A percentile compares a stretch with the other conserved stretches of the same genome.
These are phyloP conservation scores for Calephelis virginiensis DNA, from an alignment of 1,140 invertebrate species.

Conservation along the genomic window DNA sequence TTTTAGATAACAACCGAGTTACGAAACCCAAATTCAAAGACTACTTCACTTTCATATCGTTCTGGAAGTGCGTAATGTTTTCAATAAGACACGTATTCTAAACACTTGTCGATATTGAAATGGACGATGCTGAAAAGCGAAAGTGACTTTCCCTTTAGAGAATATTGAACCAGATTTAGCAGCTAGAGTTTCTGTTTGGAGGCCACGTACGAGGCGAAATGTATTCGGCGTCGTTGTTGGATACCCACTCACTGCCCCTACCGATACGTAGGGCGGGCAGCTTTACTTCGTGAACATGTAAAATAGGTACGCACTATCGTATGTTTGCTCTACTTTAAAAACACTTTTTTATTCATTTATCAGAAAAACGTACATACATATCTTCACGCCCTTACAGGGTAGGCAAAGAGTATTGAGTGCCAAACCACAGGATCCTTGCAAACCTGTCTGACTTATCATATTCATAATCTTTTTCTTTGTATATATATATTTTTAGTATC, in stretches of 20 bases:
- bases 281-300: slow-evolving; percentile 72
- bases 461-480: too few species aligned
- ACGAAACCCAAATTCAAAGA: too few species aligned
- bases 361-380: too few species aligned
- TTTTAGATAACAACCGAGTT: too few species aligned
- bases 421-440: too few species aligned
- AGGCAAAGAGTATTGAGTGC: too few species aligned
- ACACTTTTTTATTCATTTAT: too few species aligned
- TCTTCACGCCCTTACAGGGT: too few species aligned
- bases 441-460: too few species aligned
- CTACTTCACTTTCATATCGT: too few species aligned
- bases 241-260: slow-evolving; percentile 67
- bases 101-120: slow-evolving; percentile 15
- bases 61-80: too few species aligned
- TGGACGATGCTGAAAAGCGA: slow-evolving; percentile 15
- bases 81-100: slow-evolving; percentile 7
- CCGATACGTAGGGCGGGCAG: slow-evolving; percentile 66
- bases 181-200: slow-evolving; percentile 48
- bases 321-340: slow-evolving; percentile 50
- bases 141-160: slow-evolving; percentile 26
- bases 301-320: slow-evolving; percentile 56
- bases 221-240: slow-evolving; percentile 66
- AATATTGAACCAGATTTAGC: slow-evolving; percentile 59
- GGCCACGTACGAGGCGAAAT: slow-evolving; percentile 58
- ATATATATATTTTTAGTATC: too few species aligned